Base-by-base conservation (phyloP, 2,888 invertebrate species). In the Pocota personata region DNA sequence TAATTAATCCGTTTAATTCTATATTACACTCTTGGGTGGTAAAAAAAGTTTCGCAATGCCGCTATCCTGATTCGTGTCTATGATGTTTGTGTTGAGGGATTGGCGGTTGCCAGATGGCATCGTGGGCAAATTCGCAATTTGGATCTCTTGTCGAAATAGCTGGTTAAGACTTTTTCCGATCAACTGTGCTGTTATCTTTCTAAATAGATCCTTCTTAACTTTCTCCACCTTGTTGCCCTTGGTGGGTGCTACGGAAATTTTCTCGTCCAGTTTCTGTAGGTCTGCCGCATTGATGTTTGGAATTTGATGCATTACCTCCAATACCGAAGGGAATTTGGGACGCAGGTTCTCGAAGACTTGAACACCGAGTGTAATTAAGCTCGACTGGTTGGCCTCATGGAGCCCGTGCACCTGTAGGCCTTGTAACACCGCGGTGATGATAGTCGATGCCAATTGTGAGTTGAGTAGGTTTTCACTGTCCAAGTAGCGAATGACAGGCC, bases 121-220 rank as follows among this genome's bases (percentile, higher is more conserved):
- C 12, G 95, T 95, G 0, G 98, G 98, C 90, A 98, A 93, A 92
- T 97, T 96, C 87, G 96, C 95, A 88, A 98, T 97, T 92, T 96
- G 95, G 10, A 97, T 96, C 92, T 97, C 97, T 89, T 97, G 96
- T 88, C 96, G 96, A 93, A 98, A 98, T 84, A 97, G 93, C 91
- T 98, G 97, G 27, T 97, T 97, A 27, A 98, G 94, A 93, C 96
- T 97, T 89, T 96, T 94, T 0, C 97, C 97, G 89, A 97, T 96
- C 80, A 97, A 93, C 93, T 95, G 95, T 82, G 95, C 95, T 7
- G 97, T 97, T 88, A 97, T 95, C 92, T 97, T 97, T 93, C 96
- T 97, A 92, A 98, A 98, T 62, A 97, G 93, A 91, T 98, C 98
- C 88, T 97, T 97, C 91, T 97, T 98, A 89, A 96, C 96, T 91